Conservation (phyloP, 2,113 vertebrate species). For the Notothenia coriiceps region DNA sequence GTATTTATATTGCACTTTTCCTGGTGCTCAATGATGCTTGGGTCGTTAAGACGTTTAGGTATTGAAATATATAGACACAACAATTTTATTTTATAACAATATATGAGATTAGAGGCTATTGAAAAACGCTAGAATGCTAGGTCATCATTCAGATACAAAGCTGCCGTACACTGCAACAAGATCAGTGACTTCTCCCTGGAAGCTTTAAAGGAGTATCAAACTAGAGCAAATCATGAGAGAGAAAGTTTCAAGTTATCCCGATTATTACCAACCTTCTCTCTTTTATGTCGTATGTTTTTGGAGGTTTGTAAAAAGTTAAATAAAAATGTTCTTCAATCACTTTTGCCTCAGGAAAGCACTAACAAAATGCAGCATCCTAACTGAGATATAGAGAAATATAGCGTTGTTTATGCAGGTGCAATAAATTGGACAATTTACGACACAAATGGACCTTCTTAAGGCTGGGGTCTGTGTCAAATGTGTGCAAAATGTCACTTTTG, state of each 20-base stretch:
- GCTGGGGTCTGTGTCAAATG: slow-evolving; percentile 28
- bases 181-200: slow-evolving; percentile 6
- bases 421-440: not conserved
- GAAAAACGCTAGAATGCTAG: not conserved
- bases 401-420: slow-evolving; percentile 38
- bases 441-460: slow-evolving; percentile 9
- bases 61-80: not conserved
- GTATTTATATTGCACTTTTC: no score
- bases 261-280: slow-evolving; percentile 49
- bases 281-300: slow-evolving; percentile 57
- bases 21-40: no score
- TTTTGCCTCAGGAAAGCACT: slow-evolving; percentile 86
- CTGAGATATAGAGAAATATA: slow-evolving; percentile 27
- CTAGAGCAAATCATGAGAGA: slow-evolving; percentile 18
- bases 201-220: slow-evolving; percentile 26
- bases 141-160: slow-evolving; percentile 3
- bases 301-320: slow-evolving; percentile 53
- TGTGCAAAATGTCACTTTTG: not conserved
- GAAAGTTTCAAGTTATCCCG: slow-evolving; percentile 36
- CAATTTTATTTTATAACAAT: not conserved
- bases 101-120: not conserved
- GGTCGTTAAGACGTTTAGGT: no score
- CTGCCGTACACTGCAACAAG: slow-evolving; percentile 42
- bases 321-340: slow-evolving; percentile 69
- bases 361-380: slow-evolving; percentile 61